A percentile compares a stretch with the other conserved stretches of the same genome.
Evolutionary conservation across 2,888 invertebrate genomes (phyloP).

Genomic region (Aelia acuminata): DNA sequence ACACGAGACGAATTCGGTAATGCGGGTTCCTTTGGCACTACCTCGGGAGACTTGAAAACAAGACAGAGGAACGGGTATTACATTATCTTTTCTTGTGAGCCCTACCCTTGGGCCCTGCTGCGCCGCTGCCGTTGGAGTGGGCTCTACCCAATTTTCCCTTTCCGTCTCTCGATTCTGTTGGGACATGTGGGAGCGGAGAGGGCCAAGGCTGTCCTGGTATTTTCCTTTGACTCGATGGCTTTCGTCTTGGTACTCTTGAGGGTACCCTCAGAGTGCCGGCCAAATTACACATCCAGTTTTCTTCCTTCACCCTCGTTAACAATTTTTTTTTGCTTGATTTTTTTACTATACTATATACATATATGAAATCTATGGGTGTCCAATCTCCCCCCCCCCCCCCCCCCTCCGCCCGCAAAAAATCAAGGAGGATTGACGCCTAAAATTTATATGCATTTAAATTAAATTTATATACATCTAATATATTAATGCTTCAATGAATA

Average conservation of each 20-base stretch:
- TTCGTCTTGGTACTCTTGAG: background rate
- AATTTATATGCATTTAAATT: no score
- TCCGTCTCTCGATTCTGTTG: slow-evolving; percentile 24
- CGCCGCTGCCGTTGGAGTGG: background rate
- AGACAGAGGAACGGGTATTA: slow-evolving; percentile 25
- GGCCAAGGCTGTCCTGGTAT: background rate
- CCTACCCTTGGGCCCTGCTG: background rate
- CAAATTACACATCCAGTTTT: slow-evolving; percentile 34
- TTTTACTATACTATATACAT: background rate
- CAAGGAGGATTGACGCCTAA: no score
- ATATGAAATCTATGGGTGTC: background rate
- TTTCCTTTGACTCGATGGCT: slow-evolving; percentile 15
- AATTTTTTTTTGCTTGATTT: background rate
- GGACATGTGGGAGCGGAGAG: background rate
- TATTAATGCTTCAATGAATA: no score
- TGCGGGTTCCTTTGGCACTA: background rate
- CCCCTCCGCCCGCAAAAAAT: no score
- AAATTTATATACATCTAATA: no score
- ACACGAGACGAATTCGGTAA: background rate
- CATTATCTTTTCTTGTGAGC: slow-evolving; percentile 21
- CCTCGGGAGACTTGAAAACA: slow-evolving; percentile 3
- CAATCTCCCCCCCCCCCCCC: no score
- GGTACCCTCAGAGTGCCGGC: background rate
- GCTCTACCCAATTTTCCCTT: slow-evolving; percentile 25
- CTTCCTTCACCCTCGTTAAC: background rate